phyloP scores from a whole-genome alignment of 2,113 vertebrate species.

The Pseudopodoces humilis region DNA sequence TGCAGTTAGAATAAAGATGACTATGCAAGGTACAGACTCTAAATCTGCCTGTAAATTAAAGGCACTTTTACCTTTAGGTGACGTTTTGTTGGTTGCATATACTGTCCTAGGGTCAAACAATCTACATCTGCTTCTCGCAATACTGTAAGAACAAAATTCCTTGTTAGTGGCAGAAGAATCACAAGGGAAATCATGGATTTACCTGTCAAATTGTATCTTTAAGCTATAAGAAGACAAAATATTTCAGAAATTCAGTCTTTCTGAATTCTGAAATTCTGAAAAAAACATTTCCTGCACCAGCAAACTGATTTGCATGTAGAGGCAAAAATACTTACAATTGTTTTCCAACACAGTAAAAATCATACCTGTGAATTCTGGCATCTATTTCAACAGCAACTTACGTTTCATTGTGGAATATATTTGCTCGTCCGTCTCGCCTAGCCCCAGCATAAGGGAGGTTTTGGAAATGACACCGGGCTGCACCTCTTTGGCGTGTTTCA shows the following conservation, averaged over 20 bases:
- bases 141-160: conserved; percentile 70
- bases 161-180: neutral
- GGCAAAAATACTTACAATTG: neutral
- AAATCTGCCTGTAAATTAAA: neutral
- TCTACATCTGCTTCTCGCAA: conserved; percentile 88
- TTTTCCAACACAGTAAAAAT: neutral
- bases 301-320: neutral
- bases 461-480: conserved; percentile 86
- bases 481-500: conserved; percentile 86
- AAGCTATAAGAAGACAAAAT: neutral
- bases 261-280: no score
- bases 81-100: conserved; percentile 98
- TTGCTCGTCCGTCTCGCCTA: conserved; percentile 90
- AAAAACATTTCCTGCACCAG: neutral
- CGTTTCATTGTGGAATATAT: conserved; percentile 83
- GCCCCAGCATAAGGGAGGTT: conserved; percentile 95
- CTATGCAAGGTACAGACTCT: neutral
- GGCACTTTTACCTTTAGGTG: conserved; percentile 85
- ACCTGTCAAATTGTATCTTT: neutral
- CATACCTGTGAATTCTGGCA: neutral
- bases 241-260: neutral
- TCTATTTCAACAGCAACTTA: conserved; percentile 41
- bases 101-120: conserved; percentile 95
- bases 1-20: neutral
- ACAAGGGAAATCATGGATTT: neutral